Evolutionary conservation across 2,888 invertebrate species (phyloP), one percentile per base, ranked within the genome.

Genomic region (Agrochola litura): DNA sequence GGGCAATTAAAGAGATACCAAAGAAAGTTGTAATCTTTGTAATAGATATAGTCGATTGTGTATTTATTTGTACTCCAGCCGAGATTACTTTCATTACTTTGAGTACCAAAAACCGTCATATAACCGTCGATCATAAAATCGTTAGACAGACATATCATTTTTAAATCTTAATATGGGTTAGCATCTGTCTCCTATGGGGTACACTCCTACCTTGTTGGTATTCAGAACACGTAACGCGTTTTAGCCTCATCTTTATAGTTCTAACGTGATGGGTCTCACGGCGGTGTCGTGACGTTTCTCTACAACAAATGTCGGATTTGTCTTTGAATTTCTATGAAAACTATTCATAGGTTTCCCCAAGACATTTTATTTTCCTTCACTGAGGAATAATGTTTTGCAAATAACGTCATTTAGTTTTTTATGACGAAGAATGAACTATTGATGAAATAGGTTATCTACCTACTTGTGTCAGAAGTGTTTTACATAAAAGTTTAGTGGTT

Each of bases 1-100:
- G 79, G 78, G 89, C 91, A 88, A 91, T 91, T 90, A 90, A 88
- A 88, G 86, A 90, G 91, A 90, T 91, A 91, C 86, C 77, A 71
- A 79, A 76, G 80, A 86, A 89, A 90, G 86, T 89, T 88, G 77
- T 87, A 84, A 89, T 90, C 89, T 89, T 71, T 58, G 37, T 66
- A 69, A 75, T 77, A 76, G 64, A 65, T 72, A 56, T 10, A 61
- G 54, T 58, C 12, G 30, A 65, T 75, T 67, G 46, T 79, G 41
- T 77, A 72, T 86, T 78, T 76, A 78, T 73, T 77, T 66, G 49
- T 54, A 77, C 16, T n/a, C 6, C n/a, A 46, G 37, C 14, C 12
- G n/a, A 63, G 19, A 56, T 66, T 58, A 30, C 43, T 19, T 41
- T 41, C 52, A 10, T 37, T 73, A 10, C 5, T 2, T 67, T 67